Conservation (phyloP, 2,888 invertebrate species). For the Cosmia pyralina region DNA sequence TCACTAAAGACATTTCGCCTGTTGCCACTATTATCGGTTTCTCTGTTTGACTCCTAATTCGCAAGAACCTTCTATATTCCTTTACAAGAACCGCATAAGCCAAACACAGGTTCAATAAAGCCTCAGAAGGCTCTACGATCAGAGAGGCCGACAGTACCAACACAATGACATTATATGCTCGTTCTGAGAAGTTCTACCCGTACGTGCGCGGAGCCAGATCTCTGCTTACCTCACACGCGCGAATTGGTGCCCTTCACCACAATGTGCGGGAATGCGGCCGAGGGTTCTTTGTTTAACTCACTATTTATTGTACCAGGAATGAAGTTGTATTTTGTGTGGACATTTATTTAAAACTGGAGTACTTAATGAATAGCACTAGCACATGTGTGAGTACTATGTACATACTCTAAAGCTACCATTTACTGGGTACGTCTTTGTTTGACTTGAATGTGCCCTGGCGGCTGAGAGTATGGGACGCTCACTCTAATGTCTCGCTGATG, state of each 20-base stretch:
- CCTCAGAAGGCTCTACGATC: slow-evolving; percentile 28
- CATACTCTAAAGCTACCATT: too few relatives aligned
- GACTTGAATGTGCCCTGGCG: too few relatives aligned
- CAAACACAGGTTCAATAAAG: slow-evolving; percentile 38
- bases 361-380: too few relatives aligned
- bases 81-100: slow-evolving; percentile 26
- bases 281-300: slow-evolving; percentile 41
- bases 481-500: too few relatives aligned
- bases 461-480: too few relatives aligned
- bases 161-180: slow-evolving; percentile 56
- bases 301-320: slow-evolving; percentile 33
- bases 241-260: slow-evolving; percentile 52
- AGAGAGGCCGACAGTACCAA: slow-evolving; percentile 50
- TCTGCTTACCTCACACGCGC: slow-evolving; percentile 49
- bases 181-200: slow-evolving; percentile 67
- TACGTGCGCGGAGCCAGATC: slow-evolving; percentile 66
- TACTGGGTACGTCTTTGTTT: too few relatives aligned
- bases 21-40: too few relatives aligned
- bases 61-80: slow-evolving; percentile 5
- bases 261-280: slow-evolving; percentile 50
- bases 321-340: background rate
- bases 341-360: slow-evolving; percentile 20
- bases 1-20: too few relatives aligned
- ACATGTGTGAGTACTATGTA: too few relatives aligned
- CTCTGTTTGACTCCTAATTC: slow-evolving; percentile 5